Base-by-base conservation (phyloP, 2,113 vertebrate species). In the Amphilophus citrinellus region DNA sequence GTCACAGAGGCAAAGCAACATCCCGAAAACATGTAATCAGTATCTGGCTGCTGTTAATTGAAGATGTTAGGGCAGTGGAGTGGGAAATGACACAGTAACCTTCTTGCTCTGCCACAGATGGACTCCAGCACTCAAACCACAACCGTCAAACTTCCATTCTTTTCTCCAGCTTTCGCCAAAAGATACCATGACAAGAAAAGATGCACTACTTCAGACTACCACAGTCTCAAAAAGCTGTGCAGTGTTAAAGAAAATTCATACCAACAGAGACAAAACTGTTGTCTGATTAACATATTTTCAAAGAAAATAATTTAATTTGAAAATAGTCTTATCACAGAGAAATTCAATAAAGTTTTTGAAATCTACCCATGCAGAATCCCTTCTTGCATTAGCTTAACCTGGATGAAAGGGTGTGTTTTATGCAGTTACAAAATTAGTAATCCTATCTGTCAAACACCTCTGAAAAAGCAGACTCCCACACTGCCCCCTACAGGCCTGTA, bases 41-140 rank as follows among this genome's bases (percentile, higher is more conserved):
- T 90, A 92, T 93, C 84, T 88, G 92, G 89, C 87, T 90, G 88
- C 91, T 91, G 93, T 92, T 95, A 94, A 96, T 95, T 95, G 91
- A 88, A 92, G 94, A 95, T 95, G 95, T 95, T 95, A 93, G 94
- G 85, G 92, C 95, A 94, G 71, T 76, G 80, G 89, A 94, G 95
- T 95, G 93, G 93, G 89, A 90, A 95, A 95, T 95, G 92, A 94
- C 93, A 95, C 87, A 87, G 89, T 90, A 94, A 92, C 90, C 87
- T 88, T 87, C 91, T 93, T 94, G 89, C 90, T 93, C 84, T 90
- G 83, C 79, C 78, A 79, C 92, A 94, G 94, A 95, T 94, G 92
- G 87, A 93, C 89, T 76, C 50, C 4, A 82, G 91, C 39, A 60
- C 32, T 66, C 30, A 7, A 68, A 80, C 63, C 60, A 4, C 7